Percentiles rank a stretch among this genome's conserved stretches.
These are phyloP conservation scores for Parambassis ranga DNA, from an alignment of 2,797 vertebrate genomes.

Conservation along the genomic window DNA sequence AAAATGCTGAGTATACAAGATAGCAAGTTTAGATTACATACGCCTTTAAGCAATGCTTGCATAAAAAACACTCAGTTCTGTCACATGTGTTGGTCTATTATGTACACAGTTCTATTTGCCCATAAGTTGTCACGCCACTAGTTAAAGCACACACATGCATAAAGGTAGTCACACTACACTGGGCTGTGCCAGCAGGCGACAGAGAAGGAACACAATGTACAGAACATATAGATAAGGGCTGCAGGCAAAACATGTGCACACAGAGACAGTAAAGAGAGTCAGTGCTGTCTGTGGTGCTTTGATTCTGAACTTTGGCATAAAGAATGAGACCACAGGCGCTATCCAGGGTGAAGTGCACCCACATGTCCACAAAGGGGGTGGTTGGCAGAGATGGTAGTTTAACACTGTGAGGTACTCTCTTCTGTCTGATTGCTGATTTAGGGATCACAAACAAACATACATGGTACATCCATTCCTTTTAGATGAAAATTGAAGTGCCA, in stretches of 20 bases:
- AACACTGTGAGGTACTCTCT: not conserved
- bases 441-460: too few species aligned
- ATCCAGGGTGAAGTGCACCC: not conserved
- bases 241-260: not conserved
- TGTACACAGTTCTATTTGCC: too few species aligned
- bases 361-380: not conserved
- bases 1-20: too few species aligned
- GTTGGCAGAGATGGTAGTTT: not conserved
- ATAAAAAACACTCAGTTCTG: too few species aligned
- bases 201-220: constrained; percentile 39
- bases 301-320: not conserved
- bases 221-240: not conserved
- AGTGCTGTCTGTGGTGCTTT: not conserved
- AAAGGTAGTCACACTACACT: not conserved
- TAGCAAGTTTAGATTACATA: too few species aligned
- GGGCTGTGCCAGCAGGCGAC: not conserved
- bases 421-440: too few species aligned
- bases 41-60: too few species aligned
- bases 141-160: not conserved
- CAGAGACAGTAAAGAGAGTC: not conserved
- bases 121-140: too few species aligned
- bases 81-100: too few species aligned
- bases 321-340: not conserved
- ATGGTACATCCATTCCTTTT: too few species aligned
- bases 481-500: too few species aligned